phyloP scores from a whole-genome alignment of 2,888 invertebrate species.

The Coleophora deauratella region DNA sequence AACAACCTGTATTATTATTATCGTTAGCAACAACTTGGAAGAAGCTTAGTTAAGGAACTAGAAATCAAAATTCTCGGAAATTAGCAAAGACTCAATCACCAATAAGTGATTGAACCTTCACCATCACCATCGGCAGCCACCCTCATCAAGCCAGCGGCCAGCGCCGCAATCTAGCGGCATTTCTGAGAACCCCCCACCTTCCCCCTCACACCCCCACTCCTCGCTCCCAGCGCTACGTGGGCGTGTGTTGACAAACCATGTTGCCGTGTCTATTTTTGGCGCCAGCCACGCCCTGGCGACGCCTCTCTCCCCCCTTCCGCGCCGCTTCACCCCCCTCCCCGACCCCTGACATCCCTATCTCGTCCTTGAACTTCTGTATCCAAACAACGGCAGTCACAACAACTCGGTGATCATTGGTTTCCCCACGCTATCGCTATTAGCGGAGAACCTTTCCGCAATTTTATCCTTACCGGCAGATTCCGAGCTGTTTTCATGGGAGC shows the following conservation, averaged over 20 bases:
- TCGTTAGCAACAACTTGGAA: no score
- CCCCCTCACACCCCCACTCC: neutral
- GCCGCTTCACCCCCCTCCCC: constrained; percentile 8
- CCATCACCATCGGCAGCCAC: no score
- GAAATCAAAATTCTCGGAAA: no score
- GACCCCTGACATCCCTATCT: constrained; percentile 29
- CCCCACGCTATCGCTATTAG: constrained; percentile 6
- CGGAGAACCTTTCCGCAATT: no score
- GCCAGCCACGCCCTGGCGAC: constrained; percentile 36
- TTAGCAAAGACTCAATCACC: no score
- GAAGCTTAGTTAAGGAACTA: no score
- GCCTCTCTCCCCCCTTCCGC: constrained; percentile 17
- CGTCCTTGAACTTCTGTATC: constrained; percentile 68
- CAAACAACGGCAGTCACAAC: constrained; percentile 71
- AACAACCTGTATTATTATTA: no score
- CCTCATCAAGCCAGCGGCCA: neutral
- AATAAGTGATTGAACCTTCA: no score
- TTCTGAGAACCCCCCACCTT: constrained; percentile 6
- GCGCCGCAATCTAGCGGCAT: constrained; percentile 6
- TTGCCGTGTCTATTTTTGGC: constrained; percentile 57
- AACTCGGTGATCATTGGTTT: constrained; percentile 39
- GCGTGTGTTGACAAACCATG: constrained; percentile 71
- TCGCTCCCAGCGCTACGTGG: constrained; percentile 32
- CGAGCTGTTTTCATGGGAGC: no score
- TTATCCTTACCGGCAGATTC: no score